Evolutionary conservation across 2,113 vertebrate species (phyloP).

Genomic region (Ariopsis seemanni): DNA sequence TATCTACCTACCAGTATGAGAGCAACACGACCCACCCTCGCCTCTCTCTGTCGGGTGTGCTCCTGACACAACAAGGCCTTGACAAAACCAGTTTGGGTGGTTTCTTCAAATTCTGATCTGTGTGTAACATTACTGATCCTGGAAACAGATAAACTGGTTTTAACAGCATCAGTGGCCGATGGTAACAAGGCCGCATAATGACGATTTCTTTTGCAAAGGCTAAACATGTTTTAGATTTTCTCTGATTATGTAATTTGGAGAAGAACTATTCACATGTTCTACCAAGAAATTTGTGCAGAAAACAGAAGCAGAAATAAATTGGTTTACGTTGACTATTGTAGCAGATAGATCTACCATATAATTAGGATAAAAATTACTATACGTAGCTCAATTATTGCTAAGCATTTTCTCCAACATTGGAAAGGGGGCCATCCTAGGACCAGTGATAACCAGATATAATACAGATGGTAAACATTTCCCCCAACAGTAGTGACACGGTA

Average conservation of each 20-base stretch:
- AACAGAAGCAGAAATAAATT: neutral
- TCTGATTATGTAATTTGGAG: neutral
- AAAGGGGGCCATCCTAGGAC: neutral
- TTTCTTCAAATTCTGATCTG: constrained; percentile 37
- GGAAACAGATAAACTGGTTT: neutral
- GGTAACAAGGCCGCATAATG: neutral
- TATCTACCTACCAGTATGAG: constrained; percentile 48
- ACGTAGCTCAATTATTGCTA: neutral
- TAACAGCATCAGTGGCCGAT: neutral
- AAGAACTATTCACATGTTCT: neutral
- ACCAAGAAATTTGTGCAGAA: neutral
- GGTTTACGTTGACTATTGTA: neutral
- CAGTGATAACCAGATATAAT: neutral
- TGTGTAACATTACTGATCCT: constrained; percentile 28
- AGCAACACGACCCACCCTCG: constrained; percentile 25
- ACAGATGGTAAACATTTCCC: neutral
- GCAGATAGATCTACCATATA: neutral
- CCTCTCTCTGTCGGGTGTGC: constrained; percentile 31
- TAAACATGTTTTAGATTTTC: neutral
- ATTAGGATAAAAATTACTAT: no score
- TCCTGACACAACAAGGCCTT: constrained; percentile 23
- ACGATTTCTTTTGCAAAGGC: neutral
- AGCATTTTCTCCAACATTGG: neutral
- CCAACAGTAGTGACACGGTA: neutral
- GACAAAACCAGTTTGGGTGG: constrained; percentile 14